Percentiles rank a stretch among this genome's conserved stretches.
Evolutionary conservation across 2,888 invertebrate species (phyloP).

Genomic region (Epirrhoe alternata): DNA sequence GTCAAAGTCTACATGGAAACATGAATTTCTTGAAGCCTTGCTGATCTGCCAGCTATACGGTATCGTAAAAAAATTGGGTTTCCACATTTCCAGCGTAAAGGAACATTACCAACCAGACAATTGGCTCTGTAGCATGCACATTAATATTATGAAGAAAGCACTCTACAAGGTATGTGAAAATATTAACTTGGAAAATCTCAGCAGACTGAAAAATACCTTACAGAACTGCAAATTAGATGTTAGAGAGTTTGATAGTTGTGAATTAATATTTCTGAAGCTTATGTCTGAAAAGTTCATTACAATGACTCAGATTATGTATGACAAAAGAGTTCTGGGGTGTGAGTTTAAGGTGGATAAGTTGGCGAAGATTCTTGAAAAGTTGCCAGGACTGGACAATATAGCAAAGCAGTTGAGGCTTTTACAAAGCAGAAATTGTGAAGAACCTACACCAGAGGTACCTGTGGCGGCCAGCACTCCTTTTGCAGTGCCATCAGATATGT

Average conservation of each 20-base stretch:
- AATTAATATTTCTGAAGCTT: slow-evolving; percentile 69
- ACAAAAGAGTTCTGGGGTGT: slow-evolving; percentile 45
- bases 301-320: slow-evolving; percentile 48
- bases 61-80: slow-evolving; percentile 70
- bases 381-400: slow-evolving; percentile 57
- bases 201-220: slow-evolving; percentile 66
- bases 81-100: slow-evolving; percentile 60
- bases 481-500: slow-evolving; percentile 17
- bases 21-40: slow-evolving; percentile 76
- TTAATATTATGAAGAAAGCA: slow-evolving; percentile 70
- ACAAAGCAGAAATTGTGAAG: slow-evolving; percentile 54
- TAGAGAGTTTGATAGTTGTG: slow-evolving; percentile 65
- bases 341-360: slow-evolving; percentile 59
- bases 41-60: slow-evolving; percentile 67
- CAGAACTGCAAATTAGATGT: slow-evolving; percentile 63
- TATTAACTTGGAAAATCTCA: slow-evolving; percentile 59
- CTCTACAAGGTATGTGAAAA: slow-evolving; percentile 74
- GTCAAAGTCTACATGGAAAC: slow-evolving; percentile 63
- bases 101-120: slow-evolving; percentile 62
- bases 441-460: slow-evolving; percentile 27
- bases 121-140: slow-evolving; percentile 53
- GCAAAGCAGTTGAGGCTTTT: slow-evolving; percentile 58
- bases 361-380: slow-evolving; percentile 62
- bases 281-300: slow-evolving; percentile 71
- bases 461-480: slow-evolving; percentile 43